These are phyloP conservation scores for Troglohyphantes excavatus DNA, from an alignment of 2,888 invertebrate species.

Conservation along the genomic window DNA sequence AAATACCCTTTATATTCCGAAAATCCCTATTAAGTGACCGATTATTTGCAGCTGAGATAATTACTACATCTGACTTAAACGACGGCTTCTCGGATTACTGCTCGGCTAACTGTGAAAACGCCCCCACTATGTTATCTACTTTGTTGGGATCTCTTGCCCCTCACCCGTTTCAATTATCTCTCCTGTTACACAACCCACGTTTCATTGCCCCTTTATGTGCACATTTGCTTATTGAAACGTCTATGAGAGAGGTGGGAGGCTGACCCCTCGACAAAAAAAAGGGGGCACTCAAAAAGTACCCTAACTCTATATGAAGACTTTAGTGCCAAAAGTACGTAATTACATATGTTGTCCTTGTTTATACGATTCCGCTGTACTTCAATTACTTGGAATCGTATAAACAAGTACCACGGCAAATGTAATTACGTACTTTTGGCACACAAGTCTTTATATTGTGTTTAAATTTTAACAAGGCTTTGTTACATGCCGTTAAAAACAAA, in stretches of 20 bases:
- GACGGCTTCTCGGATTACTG: constrained; percentile 36
- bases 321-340: no score
- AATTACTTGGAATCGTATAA: no score
- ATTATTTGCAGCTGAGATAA: constrained; percentile 35
- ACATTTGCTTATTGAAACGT: constrained; percentile 61
- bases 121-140: constrained; percentile 22
- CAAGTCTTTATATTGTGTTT: no score
- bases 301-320: no score
- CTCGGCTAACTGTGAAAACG: constrained; percentile 30
- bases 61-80: constrained; percentile 52
- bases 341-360: no score
- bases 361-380: no score
- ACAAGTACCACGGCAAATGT: no score
- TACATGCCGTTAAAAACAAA: no score
- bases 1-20: no score
- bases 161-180: constrained; percentile 56
- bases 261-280: constrained; percentile 1
- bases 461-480: no score
- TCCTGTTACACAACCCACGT: constrained; percentile 34
- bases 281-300: constrained; percentile 29
- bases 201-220: constrained; percentile 62
- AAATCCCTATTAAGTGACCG: constrained; percentile 10
- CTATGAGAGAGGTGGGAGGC: constrained; percentile 7
- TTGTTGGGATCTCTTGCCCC: constrained; percentile 37
- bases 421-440: no score